These are phyloP conservation scores for Pristionchus exspectatus DNA, from an alignment of 2,888 invertebrate genomes.

Conservation along the genomic window DNA sequence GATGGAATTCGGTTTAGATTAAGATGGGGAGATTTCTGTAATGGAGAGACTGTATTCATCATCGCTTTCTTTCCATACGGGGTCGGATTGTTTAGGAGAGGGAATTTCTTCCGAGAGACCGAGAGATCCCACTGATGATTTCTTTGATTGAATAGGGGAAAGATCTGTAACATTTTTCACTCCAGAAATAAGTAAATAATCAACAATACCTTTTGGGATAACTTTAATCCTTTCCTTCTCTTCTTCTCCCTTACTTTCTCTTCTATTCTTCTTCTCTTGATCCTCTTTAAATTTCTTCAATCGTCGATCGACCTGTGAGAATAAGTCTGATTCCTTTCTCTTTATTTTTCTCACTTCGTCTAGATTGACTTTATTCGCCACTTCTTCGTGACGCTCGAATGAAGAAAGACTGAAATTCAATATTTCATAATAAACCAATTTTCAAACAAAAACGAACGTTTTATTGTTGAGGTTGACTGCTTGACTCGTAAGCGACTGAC, in stretches of 20 bases:
- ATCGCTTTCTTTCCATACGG: neutral
- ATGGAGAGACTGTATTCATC: neutral
- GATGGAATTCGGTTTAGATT: neutral
- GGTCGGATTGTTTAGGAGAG: neutral
- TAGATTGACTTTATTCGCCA: constrained; percentile 2
- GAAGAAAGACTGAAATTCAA: neutral
- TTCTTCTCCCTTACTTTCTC: constrained; percentile 53
- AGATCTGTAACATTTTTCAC: constrained; percentile 50
- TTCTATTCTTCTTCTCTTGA: constrained; percentile 54
- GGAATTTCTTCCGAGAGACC: neutral
- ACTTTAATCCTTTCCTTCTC: constrained; percentile 56
- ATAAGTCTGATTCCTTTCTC: neutral
- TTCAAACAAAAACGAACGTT: neutral
- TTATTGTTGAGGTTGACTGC: constrained; percentile 8
- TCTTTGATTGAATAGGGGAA: constrained; percentile 59
- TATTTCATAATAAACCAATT: no score
- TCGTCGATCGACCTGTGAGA: neutral
- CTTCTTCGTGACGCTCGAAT: neutral
- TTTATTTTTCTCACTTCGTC: neutral
- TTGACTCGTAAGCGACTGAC: constrained; percentile 6
- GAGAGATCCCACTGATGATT: constrained; percentile 27
- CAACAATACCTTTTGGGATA: neutral
- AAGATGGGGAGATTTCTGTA: neutral
- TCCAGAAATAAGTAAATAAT: neutral
- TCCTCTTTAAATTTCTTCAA: constrained; percentile 24